Percentiles rank a stretch among this genome's conserved stretches.
These are phyloP conservation scores for Peromyscus leucopus DNA, from an alignment of 2,113 vertebrate species.

Conservation along the genomic window DNA sequence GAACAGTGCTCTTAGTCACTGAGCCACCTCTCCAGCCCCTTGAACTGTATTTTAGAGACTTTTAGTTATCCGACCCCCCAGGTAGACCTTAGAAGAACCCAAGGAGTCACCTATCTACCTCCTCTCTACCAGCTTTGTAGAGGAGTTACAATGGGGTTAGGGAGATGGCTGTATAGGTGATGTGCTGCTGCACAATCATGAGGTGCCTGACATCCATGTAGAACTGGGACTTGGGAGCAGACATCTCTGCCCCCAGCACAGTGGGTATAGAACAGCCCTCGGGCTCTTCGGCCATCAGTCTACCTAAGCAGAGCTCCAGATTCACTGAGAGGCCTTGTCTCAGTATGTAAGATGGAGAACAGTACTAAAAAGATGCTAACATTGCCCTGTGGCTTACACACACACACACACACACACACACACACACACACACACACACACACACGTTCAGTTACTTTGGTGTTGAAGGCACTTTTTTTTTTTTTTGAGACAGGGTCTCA, in stretches of 20 bases:
- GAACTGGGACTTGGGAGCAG: too few relatives aligned
- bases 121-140: conserved; percentile 36
- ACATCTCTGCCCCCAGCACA: not conserved
- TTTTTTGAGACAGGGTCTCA: not conserved
- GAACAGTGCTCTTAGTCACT: not conserved
- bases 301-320: not conserved
- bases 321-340: not conserved
- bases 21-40: not conserved
- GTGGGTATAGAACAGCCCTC: not conserved
- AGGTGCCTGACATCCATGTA: not conserved
- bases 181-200: too few relatives aligned
- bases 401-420: not conserved
- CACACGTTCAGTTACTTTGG: not conserved
- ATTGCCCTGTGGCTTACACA: not conserved
- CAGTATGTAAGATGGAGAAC: not conserved
- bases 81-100: conserved; percentile 14
- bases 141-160: conserved; percentile 48
- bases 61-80: conserved; percentile 47
- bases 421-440: not conserved
- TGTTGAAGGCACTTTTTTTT: conserved; percentile 31
- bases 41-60: conserved; percentile 48
- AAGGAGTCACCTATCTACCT: not conserved
- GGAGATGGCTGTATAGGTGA: not conserved
- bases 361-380: not conserved
- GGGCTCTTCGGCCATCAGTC: not conserved